A percentile compares a stretch with the other conserved stretches of the same genome.
phyloP scores from a whole-genome alignment of 1,140 invertebrate genomes.

The Drosophila sp. region DNA sequence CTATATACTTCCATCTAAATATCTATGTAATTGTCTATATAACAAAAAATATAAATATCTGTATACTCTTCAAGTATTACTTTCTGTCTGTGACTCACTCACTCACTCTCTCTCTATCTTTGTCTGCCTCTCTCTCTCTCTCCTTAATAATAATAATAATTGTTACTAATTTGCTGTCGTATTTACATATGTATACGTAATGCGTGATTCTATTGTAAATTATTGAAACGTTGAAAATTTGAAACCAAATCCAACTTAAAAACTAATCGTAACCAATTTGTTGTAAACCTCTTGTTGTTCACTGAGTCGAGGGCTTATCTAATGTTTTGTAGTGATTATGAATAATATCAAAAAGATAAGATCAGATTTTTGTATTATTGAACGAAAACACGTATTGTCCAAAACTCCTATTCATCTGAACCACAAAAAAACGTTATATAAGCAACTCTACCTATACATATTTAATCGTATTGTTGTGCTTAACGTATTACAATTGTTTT shows the following conservation, averaged over 20 bases:
- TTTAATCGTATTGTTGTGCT: conserved; percentile 64
- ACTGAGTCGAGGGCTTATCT: conserved; percentile 3
- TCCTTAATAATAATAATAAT: conserved; percentile 56
- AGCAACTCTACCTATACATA: conserved; percentile 29
- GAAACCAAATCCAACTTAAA: conserved; percentile 30
- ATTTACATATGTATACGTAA: conserved; percentile 36
- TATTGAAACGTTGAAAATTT: conserved; percentile 42
- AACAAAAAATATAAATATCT: conserved; percentile 8
- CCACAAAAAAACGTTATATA: conserved; percentile 40
- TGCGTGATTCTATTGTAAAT: conserved; percentile 69
- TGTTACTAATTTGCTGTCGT: conserved; percentile 77
- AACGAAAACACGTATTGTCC: too few relatives aligned
- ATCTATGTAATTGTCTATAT: conserved; percentile 17
- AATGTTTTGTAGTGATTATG: not conserved
- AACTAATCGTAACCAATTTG: conserved; percentile 41
- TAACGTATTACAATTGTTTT: conserved; percentile 74
- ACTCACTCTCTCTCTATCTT: conserved; percentile 25
- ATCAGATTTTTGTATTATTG: too few relatives aligned
- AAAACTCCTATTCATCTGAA: not conserved
- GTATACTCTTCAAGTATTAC: conserved; percentile 1
- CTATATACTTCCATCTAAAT: conserved; percentile 6
- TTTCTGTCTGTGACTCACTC: conserved; percentile 22
- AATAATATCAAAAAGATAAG: not conserved
- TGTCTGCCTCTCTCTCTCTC: conserved; percentile 41
- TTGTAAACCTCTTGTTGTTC: conserved; percentile 30